Evolutionary conservation across 2,888 invertebrate genomes (phyloP).

Genomic region (Trissolcus japonicus): DNA sequence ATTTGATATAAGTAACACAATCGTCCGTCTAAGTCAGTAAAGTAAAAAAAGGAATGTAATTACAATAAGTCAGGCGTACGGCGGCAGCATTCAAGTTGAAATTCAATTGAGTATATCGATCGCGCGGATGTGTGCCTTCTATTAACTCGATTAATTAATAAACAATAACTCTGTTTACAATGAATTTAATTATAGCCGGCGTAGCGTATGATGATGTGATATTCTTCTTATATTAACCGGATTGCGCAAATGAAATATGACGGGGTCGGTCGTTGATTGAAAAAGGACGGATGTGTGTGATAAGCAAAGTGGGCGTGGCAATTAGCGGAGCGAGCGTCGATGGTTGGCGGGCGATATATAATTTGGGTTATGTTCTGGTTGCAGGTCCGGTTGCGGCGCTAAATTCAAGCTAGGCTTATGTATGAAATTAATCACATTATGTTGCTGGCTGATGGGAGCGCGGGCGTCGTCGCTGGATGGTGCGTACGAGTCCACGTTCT

Average conservation of each 20-base stretch:
- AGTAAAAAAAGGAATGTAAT: too few relatives aligned
- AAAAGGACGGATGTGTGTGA: slow-evolving; percentile 19
- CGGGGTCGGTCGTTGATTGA: not conserved
- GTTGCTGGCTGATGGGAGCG: slow-evolving; percentile 62
- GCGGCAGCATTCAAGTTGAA: too few relatives aligned
- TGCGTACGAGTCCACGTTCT: slow-evolving; percentile 57
- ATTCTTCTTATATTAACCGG: slow-evolving; percentile 4
- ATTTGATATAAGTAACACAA: too few relatives aligned
- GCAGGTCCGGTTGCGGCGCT: slow-evolving; percentile 51
- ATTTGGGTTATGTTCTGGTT: slow-evolving; percentile 42
- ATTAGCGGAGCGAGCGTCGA: slow-evolving; percentile 31
- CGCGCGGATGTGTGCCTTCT: too few relatives aligned
- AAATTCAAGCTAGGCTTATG: slow-evolving; percentile 56
- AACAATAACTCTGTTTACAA: not conserved
- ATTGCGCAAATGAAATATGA: not conserved
- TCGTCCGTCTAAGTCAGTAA: too few relatives aligned
- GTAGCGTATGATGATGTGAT: not conserved
- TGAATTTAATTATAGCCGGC: not conserved
- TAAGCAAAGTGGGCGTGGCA: slow-evolving; percentile 25
- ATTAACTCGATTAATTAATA: slow-evolving; percentile 4
- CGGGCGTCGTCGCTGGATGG: slow-evolving; percentile 57
- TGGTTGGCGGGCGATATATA: slow-evolving; percentile 37
- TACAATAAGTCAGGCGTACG: too few relatives aligned
- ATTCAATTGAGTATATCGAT: too few relatives aligned
- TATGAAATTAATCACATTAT: slow-evolving; percentile 63